phyloP scores from a whole-genome alignment of 2,113 vertebrate genomes.

The Megalops atlanticus region DNA sequence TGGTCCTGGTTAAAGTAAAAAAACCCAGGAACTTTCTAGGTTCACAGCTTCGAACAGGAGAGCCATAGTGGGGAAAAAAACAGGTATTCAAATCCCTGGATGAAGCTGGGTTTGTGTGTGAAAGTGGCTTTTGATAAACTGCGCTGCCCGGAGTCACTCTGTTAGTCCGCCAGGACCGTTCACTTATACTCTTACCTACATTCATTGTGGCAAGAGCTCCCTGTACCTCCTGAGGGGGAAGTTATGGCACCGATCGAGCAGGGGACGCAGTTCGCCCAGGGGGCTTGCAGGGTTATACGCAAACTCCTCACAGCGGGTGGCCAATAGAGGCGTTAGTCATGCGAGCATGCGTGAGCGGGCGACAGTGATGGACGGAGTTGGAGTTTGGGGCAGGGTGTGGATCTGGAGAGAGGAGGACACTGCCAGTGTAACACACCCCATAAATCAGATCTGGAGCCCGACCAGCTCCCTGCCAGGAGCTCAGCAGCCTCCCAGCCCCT shows the following conservation, averaged over 20 bases:
- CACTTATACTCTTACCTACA: neutral
- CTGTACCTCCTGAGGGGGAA: neutral
- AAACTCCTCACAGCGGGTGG: neutral
- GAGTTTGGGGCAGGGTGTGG: neutral
- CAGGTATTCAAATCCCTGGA: no score
- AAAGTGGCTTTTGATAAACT: no score
- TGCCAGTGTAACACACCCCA: neutral
- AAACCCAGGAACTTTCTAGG: no score
- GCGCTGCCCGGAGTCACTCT: neutral
- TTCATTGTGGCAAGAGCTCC: constrained; percentile 2
- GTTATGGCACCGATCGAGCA: neutral
- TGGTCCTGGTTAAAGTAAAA: no score
- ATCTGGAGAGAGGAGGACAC: neutral
- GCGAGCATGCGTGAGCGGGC: neutral
- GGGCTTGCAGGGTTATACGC: neutral
- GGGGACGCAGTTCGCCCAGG: no score
- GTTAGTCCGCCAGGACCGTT: neutral
- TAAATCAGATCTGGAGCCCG: constrained; percentile 8
- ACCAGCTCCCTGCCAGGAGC: neutral
- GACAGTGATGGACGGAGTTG: neutral
- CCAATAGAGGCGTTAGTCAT: constrained; percentile 1
- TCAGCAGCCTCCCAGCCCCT: neutral
- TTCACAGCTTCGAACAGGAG: no score
- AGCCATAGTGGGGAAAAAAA: no score
- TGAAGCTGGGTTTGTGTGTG: no score